Evolutionary conservation across 2,797 vertebrate species (phyloP).

Genomic region (Bovichtus variegatus): DNA sequence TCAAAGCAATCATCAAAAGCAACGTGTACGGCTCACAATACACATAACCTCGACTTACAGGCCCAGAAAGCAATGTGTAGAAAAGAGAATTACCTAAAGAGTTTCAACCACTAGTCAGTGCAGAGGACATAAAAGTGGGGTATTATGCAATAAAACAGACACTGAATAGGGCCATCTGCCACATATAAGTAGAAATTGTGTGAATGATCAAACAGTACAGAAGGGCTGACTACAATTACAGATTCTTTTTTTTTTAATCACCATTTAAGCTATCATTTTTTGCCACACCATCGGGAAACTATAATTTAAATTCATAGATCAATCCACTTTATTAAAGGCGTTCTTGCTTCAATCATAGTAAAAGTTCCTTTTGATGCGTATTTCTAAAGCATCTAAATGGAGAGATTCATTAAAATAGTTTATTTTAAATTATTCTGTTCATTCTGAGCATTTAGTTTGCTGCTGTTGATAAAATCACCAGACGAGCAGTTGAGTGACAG

Average conservation of each 20-base stretch:
- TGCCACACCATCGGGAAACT: neutral
- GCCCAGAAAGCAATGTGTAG: neutral
- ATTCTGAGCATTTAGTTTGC: neutral
- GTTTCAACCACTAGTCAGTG: too few species aligned
- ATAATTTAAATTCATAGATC: too few species aligned
- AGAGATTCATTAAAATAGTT: neutral
- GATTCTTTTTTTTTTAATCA: neutral
- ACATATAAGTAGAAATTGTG: neutral
- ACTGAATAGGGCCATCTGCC: neutral
- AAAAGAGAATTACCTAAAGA: neutral
- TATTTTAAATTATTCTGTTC: neutral
- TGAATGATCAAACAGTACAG: constrained; percentile 1
- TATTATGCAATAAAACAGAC: neutral
- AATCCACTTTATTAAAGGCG: neutral
- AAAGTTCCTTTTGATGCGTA: neutral
- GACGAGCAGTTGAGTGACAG: neutral
- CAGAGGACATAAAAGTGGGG: too few species aligned
- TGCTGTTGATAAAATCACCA: neutral
- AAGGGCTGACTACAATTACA: too few species aligned
- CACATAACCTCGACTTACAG: constrained; percentile 24
- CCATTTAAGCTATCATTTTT: neutral
- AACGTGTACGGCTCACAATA: constrained; percentile 14
- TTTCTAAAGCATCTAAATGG: neutral
- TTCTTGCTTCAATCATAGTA: neutral
- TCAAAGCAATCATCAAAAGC: constrained; percentile 47